Base-by-base conservation (phyloP, 92 coral and sea anemone species). In the Isaurus tuberculatus region DNA sequence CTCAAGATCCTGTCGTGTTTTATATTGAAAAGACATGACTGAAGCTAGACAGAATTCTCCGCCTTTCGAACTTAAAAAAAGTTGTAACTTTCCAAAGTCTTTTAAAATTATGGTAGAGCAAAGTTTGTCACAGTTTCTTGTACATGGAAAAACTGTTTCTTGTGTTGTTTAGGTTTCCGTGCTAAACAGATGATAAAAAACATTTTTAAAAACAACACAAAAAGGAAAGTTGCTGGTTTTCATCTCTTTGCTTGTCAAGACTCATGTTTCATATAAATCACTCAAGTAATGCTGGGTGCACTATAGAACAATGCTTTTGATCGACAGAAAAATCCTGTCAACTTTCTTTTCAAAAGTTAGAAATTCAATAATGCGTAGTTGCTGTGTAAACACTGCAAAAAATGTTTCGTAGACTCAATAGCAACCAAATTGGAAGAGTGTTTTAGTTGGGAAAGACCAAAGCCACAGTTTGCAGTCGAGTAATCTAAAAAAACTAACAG, bases 251-350 rank as follows among this genome's bases (percentile, higher is more conserved):
- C 53, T 26, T 51, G 44, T 32, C 46, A 26, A 7, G 40, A 63
- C 43, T 53, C 80, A 26, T 33, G 31, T 48, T 74, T 49, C 80
- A 53, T 74, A 40, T 2, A 74, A 20, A 72, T 51, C 64, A 74
- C 29, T 49, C 66, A 74, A 29, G 22, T 28, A 31, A 74, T 51
- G 28, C 23, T 1, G 34, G 26, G 46, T 77, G 70, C 58, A 44
- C 58, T 28, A 33, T 23, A 25, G 82, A 60, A 57, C 70, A 77
- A 77, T 33, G 30, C 27, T 2, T 20, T 33, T 34, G 82, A 77
- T 32, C 9, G 82, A 77, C 82, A 77, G 60, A 53, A 77, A 23
- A 6, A 11, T 32, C 8, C 23, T 77, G 82, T 77, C 82, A 77
- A 58, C 15, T 36, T 58, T 43, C 57, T 32, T 55, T 77, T 60